phyloP scores from a whole-genome alignment of 1,140 invertebrate species.

The Odontomachus brunneus region DNA sequence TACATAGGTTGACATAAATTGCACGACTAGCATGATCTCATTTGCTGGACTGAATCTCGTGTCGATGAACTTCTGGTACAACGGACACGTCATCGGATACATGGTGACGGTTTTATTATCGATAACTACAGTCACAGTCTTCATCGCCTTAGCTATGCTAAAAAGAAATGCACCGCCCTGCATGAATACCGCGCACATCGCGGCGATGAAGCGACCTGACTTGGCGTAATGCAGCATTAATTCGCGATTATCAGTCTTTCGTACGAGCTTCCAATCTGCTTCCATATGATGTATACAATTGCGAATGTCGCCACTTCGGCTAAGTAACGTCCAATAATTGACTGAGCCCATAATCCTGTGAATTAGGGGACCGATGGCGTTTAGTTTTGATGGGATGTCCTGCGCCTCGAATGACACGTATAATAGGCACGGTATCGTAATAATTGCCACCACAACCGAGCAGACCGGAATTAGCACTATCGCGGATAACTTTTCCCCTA shows the following conservation, averaged over 20 bases:
- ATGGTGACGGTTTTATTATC: constrained; percentile 31
- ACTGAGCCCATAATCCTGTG: too few species aligned
- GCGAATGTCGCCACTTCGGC: too few species aligned
- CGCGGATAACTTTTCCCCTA: too few species aligned
- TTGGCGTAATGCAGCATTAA: constrained; percentile 38
- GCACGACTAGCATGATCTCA: constrained; percentile 62
- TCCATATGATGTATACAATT: too few species aligned
- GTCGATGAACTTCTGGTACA: constrained; percentile 68
- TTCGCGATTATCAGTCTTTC: neutral
- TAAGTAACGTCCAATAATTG: too few species aligned
- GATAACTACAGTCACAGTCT: constrained; percentile 9
- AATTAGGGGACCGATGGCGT: too few species aligned
- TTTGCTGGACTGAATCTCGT: constrained; percentile 65
- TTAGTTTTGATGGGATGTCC: too few species aligned
- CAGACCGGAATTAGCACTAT: too few species aligned
- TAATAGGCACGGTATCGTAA: too few species aligned
- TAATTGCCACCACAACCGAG: too few species aligned
- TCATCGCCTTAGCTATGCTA: neutral
- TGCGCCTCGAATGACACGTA: too few species aligned
- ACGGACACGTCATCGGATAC: constrained; percentile 62
- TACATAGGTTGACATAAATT: constrained; percentile 66
- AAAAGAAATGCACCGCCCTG: constrained; percentile 12
- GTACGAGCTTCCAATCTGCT: neutral
- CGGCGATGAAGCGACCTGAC: constrained; percentile 35
- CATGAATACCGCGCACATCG: constrained; percentile 15